phyloP scores from a whole-genome alignment of 2,113 vertebrate genomes.

The Tapirus terrestris region DNA sequence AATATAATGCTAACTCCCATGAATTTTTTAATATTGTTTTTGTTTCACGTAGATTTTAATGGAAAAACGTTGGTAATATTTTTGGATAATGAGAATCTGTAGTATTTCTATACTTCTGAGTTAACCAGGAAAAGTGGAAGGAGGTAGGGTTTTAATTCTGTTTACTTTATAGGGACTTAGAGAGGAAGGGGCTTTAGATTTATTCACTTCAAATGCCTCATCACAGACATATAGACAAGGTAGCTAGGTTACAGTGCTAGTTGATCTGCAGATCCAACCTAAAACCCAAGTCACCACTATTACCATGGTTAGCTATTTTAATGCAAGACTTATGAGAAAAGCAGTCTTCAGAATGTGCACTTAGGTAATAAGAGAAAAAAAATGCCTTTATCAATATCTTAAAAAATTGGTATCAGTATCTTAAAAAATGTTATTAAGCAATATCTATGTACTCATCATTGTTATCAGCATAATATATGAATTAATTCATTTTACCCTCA shows the following conservation, averaged over 20 bases:
- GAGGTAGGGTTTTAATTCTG: background rate
- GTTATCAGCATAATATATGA: background rate
- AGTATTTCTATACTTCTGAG: background rate
- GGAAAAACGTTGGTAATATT: conserved; percentile 20
- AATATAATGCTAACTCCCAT: conserved; percentile 47
- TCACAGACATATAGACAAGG: background rate
- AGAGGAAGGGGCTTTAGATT: background rate
- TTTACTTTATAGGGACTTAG: background rate
- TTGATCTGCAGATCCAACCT: background rate
- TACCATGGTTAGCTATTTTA: background rate
- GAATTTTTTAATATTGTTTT: conserved; percentile 18
- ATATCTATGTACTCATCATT: background rate
- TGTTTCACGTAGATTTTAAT: conserved; percentile 56
- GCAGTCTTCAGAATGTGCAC: background rate
- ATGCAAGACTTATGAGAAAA: background rate
- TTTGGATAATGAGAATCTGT: conserved; percentile 29
- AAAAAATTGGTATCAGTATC: background rate
- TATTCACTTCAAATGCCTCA: background rate
- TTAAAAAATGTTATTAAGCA: background rate
- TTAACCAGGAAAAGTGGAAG: conserved; percentile 22
- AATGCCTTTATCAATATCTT: background rate
- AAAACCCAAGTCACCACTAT: background rate
- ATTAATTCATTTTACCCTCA: background rate
- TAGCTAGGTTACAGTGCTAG: background rate
- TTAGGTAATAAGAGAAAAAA: background rate